Evolutionary conservation across 2,888 invertebrate genomes (phyloP).

Genomic region (Meloe dianella): DNA sequence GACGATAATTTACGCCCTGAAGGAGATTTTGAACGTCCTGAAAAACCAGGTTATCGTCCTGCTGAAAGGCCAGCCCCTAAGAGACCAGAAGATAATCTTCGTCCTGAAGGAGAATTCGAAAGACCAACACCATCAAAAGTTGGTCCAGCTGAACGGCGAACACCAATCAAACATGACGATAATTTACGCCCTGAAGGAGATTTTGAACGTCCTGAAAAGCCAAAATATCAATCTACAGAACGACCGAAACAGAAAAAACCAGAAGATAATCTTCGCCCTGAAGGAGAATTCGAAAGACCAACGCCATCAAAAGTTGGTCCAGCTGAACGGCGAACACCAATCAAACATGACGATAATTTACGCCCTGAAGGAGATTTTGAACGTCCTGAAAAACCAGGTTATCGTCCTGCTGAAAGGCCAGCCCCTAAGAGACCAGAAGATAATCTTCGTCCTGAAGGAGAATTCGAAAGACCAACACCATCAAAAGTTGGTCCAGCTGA

Average conservation of each 20-base stretch:
- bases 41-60: slow-evolving; percentile 52
- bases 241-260: slow-evolving; percentile 64
- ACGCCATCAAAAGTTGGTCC: slow-evolving; percentile 55
- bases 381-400: slow-evolving; percentile 54
- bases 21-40: slow-evolving; percentile 62
- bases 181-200: slow-evolving; percentile 69
- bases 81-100: slow-evolving; percentile 67
- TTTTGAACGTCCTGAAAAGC: slow-evolving; percentile 60
- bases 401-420: slow-evolving; percentile 56
- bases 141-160: slow-evolving; percentile 60
- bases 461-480: slow-evolving; percentile 58
- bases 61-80: slow-evolving; percentile 51
- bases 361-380: neutral
- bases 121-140: slow-evolving; percentile 59
- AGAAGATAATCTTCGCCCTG: slow-evolving; percentile 64
- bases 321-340: slow-evolving; percentile 60
- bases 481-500: slow-evolving; percentile 52
- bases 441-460: slow-evolving; percentile 66
- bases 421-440: slow-evolving; percentile 61
- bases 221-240: slow-evolving; percentile 59
- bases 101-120: slow-evolving; percentile 66
- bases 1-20: slow-evolving; percentile 70
- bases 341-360: slow-evolving; percentile 67
- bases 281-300: slow-evolving; percentile 58
- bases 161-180: slow-evolving; percentile 66